Percentiles rank a stretch among this genome's conserved stretches.
These are phyloP conservation scores for Drosophila buzzatii DNA, from an alignment of 2,888 invertebrate species.

Conservation along the genomic window DNA sequence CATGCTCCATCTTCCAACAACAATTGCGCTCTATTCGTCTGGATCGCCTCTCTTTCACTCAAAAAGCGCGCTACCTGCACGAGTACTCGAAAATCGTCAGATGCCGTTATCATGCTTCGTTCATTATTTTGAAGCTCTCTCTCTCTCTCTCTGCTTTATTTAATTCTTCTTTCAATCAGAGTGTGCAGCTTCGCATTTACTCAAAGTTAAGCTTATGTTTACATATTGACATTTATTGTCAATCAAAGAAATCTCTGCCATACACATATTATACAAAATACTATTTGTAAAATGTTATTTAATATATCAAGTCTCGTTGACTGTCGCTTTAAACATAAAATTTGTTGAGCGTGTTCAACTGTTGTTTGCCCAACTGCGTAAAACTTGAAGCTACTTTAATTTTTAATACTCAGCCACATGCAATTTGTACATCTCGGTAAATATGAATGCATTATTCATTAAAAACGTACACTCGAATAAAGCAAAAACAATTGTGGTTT, in stretches of 20 bases:
- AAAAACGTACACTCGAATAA: slow-evolving; percentile 49
- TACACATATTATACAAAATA: neutral
- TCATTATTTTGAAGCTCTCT: no score
- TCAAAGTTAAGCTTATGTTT: neutral
- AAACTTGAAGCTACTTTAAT: slow-evolving; percentile 24
- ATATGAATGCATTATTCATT: slow-evolving; percentile 69
- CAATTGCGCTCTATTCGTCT: no score
- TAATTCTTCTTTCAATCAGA: neutral
- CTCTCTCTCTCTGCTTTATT: no score
- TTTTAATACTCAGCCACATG: slow-evolving; percentile 33
- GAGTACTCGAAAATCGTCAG: no score
- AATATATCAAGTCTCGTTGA: neutral
- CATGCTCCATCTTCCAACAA: no score
- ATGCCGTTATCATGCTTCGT: no score
- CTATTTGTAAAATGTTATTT: neutral
- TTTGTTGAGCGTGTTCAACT: neutral
- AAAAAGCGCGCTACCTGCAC: no score
- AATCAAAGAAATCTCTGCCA: neutral
- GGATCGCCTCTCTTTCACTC: no score
- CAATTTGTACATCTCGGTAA: slow-evolving; percentile 50
- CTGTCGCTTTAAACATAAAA: neutral
- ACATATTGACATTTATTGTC: neutral
- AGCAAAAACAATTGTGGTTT: slow-evolving; percentile 60
- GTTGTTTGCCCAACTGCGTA: neutral
- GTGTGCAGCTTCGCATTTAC: neutral